phyloP scores from a whole-genome alignment of 1,140 invertebrate genomes.

The Eriocheir sinensis region DNA sequence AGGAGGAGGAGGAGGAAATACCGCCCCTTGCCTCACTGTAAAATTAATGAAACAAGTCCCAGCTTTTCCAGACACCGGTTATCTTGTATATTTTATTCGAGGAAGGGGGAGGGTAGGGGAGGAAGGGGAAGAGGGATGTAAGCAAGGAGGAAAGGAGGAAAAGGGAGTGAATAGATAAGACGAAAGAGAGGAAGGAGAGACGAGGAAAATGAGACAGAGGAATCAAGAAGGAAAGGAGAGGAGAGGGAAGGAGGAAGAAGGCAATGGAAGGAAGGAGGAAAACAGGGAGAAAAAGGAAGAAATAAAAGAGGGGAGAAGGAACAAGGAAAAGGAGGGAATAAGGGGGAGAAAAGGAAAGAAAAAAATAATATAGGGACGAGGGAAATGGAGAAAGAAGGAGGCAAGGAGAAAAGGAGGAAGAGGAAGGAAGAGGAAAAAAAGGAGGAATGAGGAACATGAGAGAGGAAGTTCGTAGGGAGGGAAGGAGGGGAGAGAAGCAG shows the following conservation, averaged over 20 bases:
- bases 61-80: neutral
- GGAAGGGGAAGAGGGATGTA: too few relatives aligned
- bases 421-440: neutral
- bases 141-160: neutral
- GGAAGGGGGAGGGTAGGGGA: neutral
- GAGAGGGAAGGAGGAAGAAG: too few relatives aligned
- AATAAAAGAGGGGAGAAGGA: neutral
- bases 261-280: neutral
- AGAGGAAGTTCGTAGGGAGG: neutral
- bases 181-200: neutral
- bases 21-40: neutral
- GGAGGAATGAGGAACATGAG: neutral
- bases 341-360: too few relatives aligned
- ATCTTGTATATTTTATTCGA: neutral
- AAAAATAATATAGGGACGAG: too few relatives aligned
- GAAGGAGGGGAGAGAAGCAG: too few relatives aligned
- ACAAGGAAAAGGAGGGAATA: neutral
- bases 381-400: too few relatives aligned
- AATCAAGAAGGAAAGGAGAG: too few relatives aligned
- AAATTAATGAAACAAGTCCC: conserved; percentile 25
- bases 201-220: too few relatives aligned
- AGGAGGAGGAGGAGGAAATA: neutral
- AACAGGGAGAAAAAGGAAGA: too few relatives aligned
- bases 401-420: too few relatives aligned
- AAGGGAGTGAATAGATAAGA: too few relatives aligned